Conservation (phyloP, 2,113 vertebrate genomes). For the Erythrocercus mccallii region DNA sequence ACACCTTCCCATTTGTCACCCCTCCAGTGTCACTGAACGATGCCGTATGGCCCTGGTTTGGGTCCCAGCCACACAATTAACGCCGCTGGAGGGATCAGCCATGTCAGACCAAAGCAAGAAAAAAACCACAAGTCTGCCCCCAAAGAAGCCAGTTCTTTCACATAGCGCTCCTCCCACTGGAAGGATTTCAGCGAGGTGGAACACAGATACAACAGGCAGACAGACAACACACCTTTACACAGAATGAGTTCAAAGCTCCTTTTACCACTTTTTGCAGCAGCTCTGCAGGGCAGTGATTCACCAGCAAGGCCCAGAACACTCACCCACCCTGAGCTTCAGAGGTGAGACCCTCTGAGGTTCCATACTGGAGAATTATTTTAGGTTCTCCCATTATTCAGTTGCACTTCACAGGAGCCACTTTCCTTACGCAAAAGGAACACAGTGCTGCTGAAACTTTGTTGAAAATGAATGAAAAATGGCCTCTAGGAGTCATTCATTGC, state of each 20-base stretch:
- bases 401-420: neutral
- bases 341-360: neutral
- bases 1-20: slow-evolving; percentile 29
- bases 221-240: neutral
- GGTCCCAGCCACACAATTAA: neutral
- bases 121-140: neutral
- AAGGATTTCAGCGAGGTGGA: neutral
- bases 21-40: neutral
- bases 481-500: neutral
- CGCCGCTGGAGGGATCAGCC: accelerated
- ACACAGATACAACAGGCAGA: slow-evolving; percentile 12
- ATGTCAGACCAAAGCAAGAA: neutral
- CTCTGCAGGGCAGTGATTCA: neutral
- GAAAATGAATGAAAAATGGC: neutral
- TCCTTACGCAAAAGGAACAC: neutral
- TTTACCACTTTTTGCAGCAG: neutral
- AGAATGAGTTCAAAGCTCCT: slow-evolving; percentile 32
- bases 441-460: neutral
- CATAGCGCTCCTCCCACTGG: accelerated
- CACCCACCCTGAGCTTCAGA: neutral
- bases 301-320: neutral
- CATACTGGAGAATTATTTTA: neutral
- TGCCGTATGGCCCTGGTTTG: neutral
- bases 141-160: neutral
- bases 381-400: neutral